Evolutionary conservation across 1,140 invertebrate species (phyloP).

Genomic region (Brachystomella parvula): DNA sequence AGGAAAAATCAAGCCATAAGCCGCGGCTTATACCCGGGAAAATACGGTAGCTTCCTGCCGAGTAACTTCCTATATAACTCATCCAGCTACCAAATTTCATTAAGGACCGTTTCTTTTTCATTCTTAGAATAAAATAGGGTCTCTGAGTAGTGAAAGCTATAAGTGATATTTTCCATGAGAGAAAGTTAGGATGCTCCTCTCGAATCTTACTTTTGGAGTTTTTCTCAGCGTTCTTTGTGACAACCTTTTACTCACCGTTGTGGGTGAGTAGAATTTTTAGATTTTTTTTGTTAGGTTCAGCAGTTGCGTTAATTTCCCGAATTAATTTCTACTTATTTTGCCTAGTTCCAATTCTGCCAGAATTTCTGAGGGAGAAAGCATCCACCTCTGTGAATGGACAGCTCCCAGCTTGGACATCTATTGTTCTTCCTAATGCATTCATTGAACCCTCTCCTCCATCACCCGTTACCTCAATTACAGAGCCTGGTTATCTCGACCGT

Average conservation of each 20-base stretch:
- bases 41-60: too few relatives aligned
- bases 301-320: neutral
- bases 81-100: too few relatives aligned
- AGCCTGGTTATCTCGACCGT: neutral
- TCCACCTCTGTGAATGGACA: neutral
- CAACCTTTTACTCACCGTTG: conserved; percentile 66
- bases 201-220: conserved; percentile 41
- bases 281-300: too few relatives aligned
- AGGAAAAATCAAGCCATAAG: too few relatives aligned
- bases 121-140: neutral
- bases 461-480: too few relatives aligned
- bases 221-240: conserved; percentile 63
- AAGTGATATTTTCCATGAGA: neutral
- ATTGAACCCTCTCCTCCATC: too few relatives aligned
- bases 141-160: neutral
- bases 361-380: conserved; percentile 56
- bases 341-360: conserved; percentile 76
- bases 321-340: conserved; percentile 22
- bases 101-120: too few relatives aligned
- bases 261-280: conserved; percentile 51
- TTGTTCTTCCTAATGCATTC: too few relatives aligned
- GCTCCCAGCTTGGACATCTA: neutral
- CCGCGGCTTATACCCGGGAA: too few relatives aligned
- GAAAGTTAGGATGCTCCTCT: neutral
- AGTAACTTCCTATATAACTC: too few relatives aligned